Conservation (phyloP, 2,888 invertebrate genomes). For the Dolichomitus sp. region DNA sequence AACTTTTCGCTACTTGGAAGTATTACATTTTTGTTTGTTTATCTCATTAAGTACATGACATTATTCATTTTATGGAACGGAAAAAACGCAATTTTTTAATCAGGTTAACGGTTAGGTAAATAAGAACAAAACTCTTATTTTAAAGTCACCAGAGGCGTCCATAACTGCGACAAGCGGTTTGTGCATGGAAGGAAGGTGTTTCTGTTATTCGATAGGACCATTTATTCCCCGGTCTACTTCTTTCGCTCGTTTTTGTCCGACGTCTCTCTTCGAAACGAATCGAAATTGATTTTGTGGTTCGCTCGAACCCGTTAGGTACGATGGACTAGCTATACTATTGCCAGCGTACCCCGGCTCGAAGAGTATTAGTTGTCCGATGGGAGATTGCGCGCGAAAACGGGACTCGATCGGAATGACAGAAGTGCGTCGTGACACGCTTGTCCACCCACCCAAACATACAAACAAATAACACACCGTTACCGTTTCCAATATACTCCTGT, state of each 20-base stretch:
- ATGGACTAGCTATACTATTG: not conserved
- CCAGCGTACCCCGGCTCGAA: conserved; percentile 9
- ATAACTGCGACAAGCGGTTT: not conserved
- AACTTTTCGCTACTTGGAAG: not conserved
- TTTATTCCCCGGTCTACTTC: conserved; percentile 7
- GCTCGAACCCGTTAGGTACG: conserved; percentile 4
- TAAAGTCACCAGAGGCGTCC: not conserved
- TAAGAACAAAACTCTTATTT: not conserved
- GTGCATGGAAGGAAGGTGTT: not conserved
- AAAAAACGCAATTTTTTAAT: too few relatives aligned
- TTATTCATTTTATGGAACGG: not conserved
- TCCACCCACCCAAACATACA: not conserved
- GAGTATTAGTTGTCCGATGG: conserved; percentile 36
- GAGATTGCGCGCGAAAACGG: conserved; percentile 28
- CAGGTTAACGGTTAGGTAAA: not conserved
- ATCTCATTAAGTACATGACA: not conserved
- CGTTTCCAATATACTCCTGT: conserved; percentile 26
- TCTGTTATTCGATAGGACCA: not conserved
- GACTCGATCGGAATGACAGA: not conserved
- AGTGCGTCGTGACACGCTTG: conserved; percentile 24
- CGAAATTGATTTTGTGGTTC: conserved; percentile 42
- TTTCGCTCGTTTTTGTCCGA: conserved; percentile 19
- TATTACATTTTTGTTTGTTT: not conserved
- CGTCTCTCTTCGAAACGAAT: conserved; percentile 35
- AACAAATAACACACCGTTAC: conserved; percentile 1